Conservation (phyloP, 2,888 invertebrate genomes). For the Sinhomidia bicolor region DNA sequence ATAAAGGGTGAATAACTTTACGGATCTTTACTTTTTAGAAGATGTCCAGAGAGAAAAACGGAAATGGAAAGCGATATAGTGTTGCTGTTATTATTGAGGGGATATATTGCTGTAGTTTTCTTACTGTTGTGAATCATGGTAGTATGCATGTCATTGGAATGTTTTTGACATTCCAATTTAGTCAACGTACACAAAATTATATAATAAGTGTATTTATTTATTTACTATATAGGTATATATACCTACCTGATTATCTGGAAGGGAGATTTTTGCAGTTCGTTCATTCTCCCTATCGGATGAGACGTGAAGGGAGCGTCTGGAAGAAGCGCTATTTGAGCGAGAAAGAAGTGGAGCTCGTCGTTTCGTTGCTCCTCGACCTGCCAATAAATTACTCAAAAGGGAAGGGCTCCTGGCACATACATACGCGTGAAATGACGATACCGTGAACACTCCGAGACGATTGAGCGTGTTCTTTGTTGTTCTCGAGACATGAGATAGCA, state of each 20-base stretch:
- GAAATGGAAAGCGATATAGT: conserved; percentile 1
- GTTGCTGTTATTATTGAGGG: neutral
- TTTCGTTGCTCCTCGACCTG: conserved; percentile 87
- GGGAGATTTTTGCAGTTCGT: conserved; percentile 93
- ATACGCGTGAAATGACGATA: conserved; percentile 98
- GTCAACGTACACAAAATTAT: too few relatives aligned
- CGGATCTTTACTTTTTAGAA: neutral
- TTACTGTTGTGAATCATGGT: neutral
- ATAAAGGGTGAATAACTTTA: neutral
- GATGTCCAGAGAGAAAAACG: neutral
- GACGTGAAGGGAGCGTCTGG: conserved; percentile 93
- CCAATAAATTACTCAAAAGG: conserved; percentile 92
- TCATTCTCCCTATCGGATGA: conserved; percentile 91
- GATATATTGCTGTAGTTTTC: too few relatives aligned
- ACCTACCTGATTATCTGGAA: conserved; percentile 89
- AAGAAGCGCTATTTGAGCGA: conserved; percentile 93
- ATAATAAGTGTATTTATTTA: too few relatives aligned
- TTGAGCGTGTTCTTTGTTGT: conserved; percentile 97
- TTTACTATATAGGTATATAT: neutral
- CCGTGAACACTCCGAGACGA: conserved; percentile 97
- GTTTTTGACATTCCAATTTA: conserved; percentile 30
- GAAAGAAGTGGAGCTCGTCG: conserved; percentile 94
- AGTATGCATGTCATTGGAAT: conserved; percentile 27
- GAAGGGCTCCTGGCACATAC: conserved; percentile 98
- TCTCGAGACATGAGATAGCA: conserved; percentile 96